Percentiles rank a stretch among this genome's conserved stretches.
phyloP scores from a whole-genome alignment of 2,797 vertebrate species.

The Carduelis carduelis region DNA sequence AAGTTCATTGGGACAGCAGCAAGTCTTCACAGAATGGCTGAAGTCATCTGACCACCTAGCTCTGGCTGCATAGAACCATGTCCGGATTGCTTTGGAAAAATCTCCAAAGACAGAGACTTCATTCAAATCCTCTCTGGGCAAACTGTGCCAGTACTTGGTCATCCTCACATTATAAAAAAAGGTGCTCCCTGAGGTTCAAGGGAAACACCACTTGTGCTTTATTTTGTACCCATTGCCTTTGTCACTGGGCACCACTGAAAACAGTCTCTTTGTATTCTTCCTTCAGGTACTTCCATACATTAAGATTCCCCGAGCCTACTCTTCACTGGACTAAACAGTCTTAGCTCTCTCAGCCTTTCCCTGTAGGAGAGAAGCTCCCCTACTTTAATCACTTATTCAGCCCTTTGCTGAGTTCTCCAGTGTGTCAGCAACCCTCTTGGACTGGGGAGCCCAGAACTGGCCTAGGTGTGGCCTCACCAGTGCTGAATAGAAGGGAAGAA shows the following conservation, averaged over 20 bases:
- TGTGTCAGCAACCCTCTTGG: background rate
- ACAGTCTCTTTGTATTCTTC: background rate
- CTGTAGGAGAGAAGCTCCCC: background rate
- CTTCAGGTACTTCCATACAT: background rate
- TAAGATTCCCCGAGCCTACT: background rate
- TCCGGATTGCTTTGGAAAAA: background rate
- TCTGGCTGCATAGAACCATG: background rate
- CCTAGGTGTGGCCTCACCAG: background rate
- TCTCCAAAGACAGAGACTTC: background rate
- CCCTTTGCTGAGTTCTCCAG: background rate
- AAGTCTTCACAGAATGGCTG: background rate
- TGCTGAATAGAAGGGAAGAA: background rate
- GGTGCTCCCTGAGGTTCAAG: background rate
- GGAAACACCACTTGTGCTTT: background rate
- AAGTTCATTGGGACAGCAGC: background rate
- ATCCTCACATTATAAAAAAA: background rate
- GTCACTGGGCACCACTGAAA: background rate
- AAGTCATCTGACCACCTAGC: background rate
- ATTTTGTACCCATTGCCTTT: background rate
- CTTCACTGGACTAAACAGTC: background rate
- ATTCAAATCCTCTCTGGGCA: background rate
- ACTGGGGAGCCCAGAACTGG: background rate
- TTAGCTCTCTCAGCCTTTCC: background rate
- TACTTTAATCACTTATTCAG: background rate
- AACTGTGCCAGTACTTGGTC: background rate